phyloP scores from a whole-genome alignment of 2,797 vertebrate genomes.

The Alfaro cultratus region DNA sequence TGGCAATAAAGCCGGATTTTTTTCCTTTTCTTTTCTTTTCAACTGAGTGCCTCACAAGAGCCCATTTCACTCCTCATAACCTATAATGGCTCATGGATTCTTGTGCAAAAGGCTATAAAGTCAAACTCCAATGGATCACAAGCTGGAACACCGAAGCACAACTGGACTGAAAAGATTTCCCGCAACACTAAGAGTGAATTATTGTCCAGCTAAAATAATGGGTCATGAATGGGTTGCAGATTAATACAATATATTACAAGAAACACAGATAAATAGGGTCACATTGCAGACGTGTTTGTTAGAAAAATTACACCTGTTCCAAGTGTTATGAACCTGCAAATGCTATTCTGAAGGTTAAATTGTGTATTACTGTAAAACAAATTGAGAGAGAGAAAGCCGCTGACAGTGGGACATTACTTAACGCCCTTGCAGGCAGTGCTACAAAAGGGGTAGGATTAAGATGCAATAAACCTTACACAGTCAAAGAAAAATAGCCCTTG shows the following conservation, averaged over 20 bases:
- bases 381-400: slow-evolving; percentile 81
- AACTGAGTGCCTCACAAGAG: slow-evolving; percentile 50
- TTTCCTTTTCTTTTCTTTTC: slow-evolving; percentile 43
- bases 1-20: slow-evolving; percentile 51
- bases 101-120: slow-evolving; percentile 59
- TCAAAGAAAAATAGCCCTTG: slow-evolving; percentile 79
- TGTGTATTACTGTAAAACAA: slow-evolving; percentile 87
- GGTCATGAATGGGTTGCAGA: slow-evolving; percentile 79
- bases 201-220: slow-evolving; percentile 75
- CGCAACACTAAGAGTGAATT: slow-evolving; percentile 80
- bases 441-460: slow-evolving; percentile 80
- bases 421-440: slow-evolving; percentile 77
- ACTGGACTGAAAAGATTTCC: slow-evolving; percentile 69
- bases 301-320: slow-evolving; percentile 87
- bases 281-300: slow-evolving; percentile 84
- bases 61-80: slow-evolving; percentile 72
- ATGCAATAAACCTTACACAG: slow-evolving; percentile 80
- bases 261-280: slow-evolving; percentile 86
- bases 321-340: slow-evolving; percentile 86
- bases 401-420: slow-evolving; percentile 82
- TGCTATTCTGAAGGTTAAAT: slow-evolving; percentile 86
- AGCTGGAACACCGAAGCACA: slow-evolving; percentile 55
- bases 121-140: slow-evolving; percentile 54
- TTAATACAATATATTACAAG: slow-evolving; percentile 85
- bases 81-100: slow-evolving; percentile 61